Base-by-base conservation (phyloP, 1,140 invertebrate genomes). In the Xylocopa sonorina region DNA sequence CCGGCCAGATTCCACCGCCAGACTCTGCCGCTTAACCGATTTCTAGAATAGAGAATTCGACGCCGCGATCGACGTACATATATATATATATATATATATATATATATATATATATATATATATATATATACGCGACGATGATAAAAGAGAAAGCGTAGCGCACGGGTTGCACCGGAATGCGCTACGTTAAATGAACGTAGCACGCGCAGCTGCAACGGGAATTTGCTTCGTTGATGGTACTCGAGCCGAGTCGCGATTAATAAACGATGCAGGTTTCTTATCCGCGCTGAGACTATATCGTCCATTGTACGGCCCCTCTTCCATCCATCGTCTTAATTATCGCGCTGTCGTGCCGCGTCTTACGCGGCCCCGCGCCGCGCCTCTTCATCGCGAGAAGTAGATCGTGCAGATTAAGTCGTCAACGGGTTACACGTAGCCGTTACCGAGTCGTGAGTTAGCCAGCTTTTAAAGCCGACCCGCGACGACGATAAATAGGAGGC, bases 271-370 rank as follows among this genome's bases (percentile, higher is more conserved):
- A 27, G 10, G 46, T 58, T 78, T 57, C 60, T 73, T 79, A 82
- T 86, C 84, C 58, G 41, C 55, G n/a, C 41, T 1, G 38, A 85
- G 62, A 72, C 71, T 76, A 58, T 81, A 79, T 85, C 75, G 62
- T 85, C 76, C 67, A 68, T 84, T 73, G 63, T 79, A 41, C 69
- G 16, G n/a, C 48, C 43, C 34, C 58, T 79, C 46, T 62, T 60
- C 66, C 72, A 86, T 86, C 60, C 84, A 86, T 86, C 84, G 83
- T 86, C 83, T 79, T 86, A 85, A 86, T 86, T 86, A 86, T 63
- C 50, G 43, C 12, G 55, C 84, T 82, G 80, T 85, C 83, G 83
- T 63, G 83, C 50, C 57, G 41, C 66, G 83, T 82, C 84, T 78
- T 77, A 75, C 75, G 79, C 32, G 58, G 78, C 63, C 73, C 72